Conservation (phyloP, 2,113 vertebrate species). For the Microcebus tavaratra region DNA sequence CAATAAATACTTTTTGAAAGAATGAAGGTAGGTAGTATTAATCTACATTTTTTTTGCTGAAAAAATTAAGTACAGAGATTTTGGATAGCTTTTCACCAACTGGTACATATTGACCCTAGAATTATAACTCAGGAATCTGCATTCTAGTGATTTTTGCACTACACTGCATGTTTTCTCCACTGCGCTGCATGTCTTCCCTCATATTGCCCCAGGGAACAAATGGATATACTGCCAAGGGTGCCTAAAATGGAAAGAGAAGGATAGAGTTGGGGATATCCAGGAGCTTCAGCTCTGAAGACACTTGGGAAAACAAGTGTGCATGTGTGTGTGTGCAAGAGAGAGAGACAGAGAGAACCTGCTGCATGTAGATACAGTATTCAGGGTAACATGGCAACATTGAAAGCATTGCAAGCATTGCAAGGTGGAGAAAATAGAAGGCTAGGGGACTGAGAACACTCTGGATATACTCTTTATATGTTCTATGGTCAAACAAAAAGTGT, state of each 20-base stretch:
- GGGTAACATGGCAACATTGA: background rate
- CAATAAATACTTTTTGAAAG: background rate
- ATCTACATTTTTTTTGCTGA: background rate
- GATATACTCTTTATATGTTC: background rate
- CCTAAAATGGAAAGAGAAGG: background rate
- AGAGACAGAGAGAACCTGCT: no score
- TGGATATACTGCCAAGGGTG: background rate
- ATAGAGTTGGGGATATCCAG: background rate
- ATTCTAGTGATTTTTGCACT: no score
- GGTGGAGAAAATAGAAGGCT: background rate
- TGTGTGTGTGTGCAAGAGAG: no score
- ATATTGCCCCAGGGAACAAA: background rate
- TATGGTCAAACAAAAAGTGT: background rate
- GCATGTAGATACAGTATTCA: background rate
- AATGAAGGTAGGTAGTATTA: background rate
- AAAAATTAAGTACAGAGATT: background rate
- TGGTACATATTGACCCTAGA: background rate
- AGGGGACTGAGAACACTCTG: background rate
- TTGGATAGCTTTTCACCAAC: background rate
- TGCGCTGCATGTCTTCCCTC: background rate
- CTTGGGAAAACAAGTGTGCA: background rate
- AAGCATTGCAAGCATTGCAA: background rate
- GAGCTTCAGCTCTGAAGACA: background rate
- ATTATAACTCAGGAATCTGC: background rate
- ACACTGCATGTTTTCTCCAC: background rate